These are phyloP conservation scores for Gerris lacustris DNA, from an alignment of 2,888 invertebrate species.

Conservation along the genomic window DNA sequence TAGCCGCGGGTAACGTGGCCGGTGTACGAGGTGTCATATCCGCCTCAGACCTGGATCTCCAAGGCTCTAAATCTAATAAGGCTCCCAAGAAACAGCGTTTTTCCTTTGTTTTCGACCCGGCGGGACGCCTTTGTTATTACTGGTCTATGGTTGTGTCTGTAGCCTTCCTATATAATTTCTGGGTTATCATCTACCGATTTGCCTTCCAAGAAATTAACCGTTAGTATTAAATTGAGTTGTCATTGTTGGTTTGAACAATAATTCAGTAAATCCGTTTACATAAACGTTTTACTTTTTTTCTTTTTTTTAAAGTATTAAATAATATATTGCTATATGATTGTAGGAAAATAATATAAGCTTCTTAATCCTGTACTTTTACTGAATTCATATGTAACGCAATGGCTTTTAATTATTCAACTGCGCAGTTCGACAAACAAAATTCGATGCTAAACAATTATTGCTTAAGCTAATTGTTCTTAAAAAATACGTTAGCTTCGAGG, in stretches of 20 bases:
- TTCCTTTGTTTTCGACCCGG: constrained; percentile 97
- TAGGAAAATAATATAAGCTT: too few relatives aligned
- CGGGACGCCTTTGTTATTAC: constrained; percentile 89
- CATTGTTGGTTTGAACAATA: constrained; percentile 8
- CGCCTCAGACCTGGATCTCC: constrained; percentile 47
- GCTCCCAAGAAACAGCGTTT: constrained; percentile 49
- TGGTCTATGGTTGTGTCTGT: constrained; percentile 95
- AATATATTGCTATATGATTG: too few relatives aligned
- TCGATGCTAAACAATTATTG: too few relatives aligned
- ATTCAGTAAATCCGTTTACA: not conserved
- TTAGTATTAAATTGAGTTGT: constrained; percentile 39
- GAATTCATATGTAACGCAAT: too few relatives aligned
- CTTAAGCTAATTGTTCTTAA: too few relatives aligned
- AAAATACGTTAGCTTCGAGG: too few relatives aligned
- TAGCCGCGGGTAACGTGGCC: constrained; percentile 53
- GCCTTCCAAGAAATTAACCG: constrained; percentile 95
- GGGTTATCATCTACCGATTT: constrained; percentile 97
- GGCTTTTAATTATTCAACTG: too few relatives aligned
- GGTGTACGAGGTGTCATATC: constrained; percentile 40
- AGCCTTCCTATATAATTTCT: constrained; percentile 92
- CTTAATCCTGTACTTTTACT: too few relatives aligned
- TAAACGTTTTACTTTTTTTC: too few relatives aligned
- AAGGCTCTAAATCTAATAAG: constrained; percentile 39
- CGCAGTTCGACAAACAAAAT: too few relatives aligned
- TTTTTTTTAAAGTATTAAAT: too few relatives aligned